Evolutionary conservation across 37 sponge, comb jelly and placozoan species (phyloP).

Genomic region (Halisarca cf. caerulea): DNA sequence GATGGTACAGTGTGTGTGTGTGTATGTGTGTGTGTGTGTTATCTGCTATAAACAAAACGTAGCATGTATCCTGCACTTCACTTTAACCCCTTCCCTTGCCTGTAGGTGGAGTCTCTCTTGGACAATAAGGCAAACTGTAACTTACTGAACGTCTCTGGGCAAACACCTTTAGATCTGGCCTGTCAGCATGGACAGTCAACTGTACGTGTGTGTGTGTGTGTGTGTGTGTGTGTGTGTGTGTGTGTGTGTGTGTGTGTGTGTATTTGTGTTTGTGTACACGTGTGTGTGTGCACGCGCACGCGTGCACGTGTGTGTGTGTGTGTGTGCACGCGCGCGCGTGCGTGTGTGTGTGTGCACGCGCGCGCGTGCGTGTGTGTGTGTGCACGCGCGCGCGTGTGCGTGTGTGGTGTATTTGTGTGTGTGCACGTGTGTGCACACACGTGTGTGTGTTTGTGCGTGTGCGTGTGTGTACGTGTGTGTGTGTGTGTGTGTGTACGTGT

Average conservation of each 20-base stretch:
- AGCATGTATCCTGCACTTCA: not conserved
- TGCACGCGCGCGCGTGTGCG: not conserved
- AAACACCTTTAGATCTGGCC: constrained; percentile 83
- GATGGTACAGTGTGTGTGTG: not conserved
- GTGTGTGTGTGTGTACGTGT: not conserved
- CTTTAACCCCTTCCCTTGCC: no score
- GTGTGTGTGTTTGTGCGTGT: not conserved
- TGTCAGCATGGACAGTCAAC: constrained; percentile 78
- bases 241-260: constrained; percentile 22
- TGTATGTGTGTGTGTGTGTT: no score
- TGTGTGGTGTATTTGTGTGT: constrained; percentile 57
- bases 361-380: not conserved
- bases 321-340: not conserved
- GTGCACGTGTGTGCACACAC: not conserved
- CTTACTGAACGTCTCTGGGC: constrained; percentile 65
- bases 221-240: constrained; percentile 28
- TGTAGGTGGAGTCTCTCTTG: constrained; percentile 71
- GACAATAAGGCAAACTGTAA: constrained; percentile 69
- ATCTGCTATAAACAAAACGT: not conserved
- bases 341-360: not conserved
- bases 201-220: constrained; percentile 40
- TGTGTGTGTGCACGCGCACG: not conserved
- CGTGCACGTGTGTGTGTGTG: not conserved
- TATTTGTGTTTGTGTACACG: constrained; percentile 11
- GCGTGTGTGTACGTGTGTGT: constrained; percentile 10